Evolutionary conservation across 2,888 invertebrate species (phyloP).

Genomic region (Miltochrista miniata): DNA sequence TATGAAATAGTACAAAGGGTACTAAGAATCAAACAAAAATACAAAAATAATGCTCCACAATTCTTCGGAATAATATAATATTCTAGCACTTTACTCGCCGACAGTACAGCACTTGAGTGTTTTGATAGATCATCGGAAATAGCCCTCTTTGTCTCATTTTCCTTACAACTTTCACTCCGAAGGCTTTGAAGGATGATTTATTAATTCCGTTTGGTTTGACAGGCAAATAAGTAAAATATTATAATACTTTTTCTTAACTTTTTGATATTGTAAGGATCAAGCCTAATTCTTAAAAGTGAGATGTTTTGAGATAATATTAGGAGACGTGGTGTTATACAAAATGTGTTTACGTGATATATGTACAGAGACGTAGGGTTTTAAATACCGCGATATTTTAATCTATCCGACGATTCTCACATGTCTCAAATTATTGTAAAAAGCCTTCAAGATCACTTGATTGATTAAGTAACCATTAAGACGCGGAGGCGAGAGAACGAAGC

Average conservation of each 20-base stretch:
- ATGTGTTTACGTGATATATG: no score
- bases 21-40: constrained; percentile 5
- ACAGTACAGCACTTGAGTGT: constrained; percentile 41
- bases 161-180: constrained; percentile 43
- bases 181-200: constrained; percentile 46
- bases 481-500: no score
- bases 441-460: no score
- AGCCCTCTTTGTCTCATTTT: constrained; percentile 51
- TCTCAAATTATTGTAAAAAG: no score
- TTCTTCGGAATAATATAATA: constrained; percentile 25
- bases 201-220: constrained; percentile 45
- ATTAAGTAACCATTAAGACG: no score
- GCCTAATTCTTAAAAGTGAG: not conserved
- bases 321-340: no score
- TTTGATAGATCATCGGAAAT: constrained; percentile 61
- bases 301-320: no score
- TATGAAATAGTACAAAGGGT: not conserved
- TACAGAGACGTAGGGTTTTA: no score
- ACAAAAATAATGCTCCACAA: constrained; percentile 2
- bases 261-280: constrained; percentile 6
- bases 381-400: no score
- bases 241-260: constrained; percentile 25
- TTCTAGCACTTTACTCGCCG: constrained; percentile 33
- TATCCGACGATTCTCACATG: no score
- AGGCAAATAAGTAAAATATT: constrained; percentile 46